These are phyloP conservation scores for Petrocephalus sullivani DNA, from an alignment of 2,797 vertebrate genomes.

Conservation along the genomic window DNA sequence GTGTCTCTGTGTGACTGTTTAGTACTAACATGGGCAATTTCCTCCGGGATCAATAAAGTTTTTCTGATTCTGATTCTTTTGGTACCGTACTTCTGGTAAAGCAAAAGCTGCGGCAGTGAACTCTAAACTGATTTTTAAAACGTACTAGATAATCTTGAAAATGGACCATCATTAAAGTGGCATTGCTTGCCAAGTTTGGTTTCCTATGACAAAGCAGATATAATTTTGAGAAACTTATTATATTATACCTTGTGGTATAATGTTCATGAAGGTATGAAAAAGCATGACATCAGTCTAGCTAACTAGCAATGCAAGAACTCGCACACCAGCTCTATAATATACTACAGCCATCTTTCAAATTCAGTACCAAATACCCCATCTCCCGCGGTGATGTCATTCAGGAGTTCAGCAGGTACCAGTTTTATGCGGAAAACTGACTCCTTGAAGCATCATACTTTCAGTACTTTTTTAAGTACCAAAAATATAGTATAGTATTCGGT, in stretches of 20 bases:
- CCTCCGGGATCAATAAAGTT: no score
- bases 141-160: not conserved
- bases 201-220: not conserved
- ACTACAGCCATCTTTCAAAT: not conserved
- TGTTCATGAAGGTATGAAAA: not conserved
- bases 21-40: no score
- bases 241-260: no score
- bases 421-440: no score
- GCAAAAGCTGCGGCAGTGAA: not conserved
- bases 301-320: not conserved
- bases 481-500: not conserved
- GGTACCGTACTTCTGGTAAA: no score
- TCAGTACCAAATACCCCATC: not conserved
- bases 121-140: not conserved
- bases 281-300: not conserved
- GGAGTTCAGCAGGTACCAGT: no score
- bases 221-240: not conserved
- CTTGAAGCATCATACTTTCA: no score
- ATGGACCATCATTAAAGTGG: not conserved
- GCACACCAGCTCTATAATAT: not conserved
- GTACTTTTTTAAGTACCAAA: not conserved
- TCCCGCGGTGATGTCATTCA: not conserved
- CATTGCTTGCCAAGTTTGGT: not conserved
- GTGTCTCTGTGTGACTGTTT: no score
- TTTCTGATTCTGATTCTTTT: no score